Percentiles rank a stretch among this genome's conserved stretches.
phyloP scores from a whole-genome alignment of 2,113 vertebrate genomes.

The Thryonomys swinderianus region DNA sequence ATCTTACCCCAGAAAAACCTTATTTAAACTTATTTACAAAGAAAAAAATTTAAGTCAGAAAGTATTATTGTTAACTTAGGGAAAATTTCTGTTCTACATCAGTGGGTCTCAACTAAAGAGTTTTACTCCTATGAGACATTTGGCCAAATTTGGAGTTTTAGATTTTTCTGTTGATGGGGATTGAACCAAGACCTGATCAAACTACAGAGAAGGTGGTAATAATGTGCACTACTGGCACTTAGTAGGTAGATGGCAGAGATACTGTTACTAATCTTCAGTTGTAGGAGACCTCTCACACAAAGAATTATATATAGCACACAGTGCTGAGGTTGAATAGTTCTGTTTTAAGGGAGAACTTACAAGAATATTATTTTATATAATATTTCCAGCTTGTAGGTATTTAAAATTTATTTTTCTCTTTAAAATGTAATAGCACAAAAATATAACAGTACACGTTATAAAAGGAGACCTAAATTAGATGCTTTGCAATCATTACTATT shows the following conservation, averaged over 20 bases:
- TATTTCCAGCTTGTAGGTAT: constrained; percentile 36
- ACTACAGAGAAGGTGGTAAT: not conserved
- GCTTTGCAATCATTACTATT: constrained; percentile 31
- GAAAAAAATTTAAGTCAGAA: constrained; percentile 34
- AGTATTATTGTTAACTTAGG: not conserved
- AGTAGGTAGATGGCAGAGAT: not conserved
- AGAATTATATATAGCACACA: constrained; percentile 37
- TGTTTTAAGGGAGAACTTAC: constrained; percentile 43
- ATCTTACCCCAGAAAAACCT: not conserved
- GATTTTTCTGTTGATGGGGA: not conserved
- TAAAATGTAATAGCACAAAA: constrained; percentile 23
- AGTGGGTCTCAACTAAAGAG: constrained; percentile 1
- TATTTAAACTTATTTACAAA: constrained; percentile 3
- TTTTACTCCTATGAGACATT: not conserved
- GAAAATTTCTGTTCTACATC: constrained; percentile 6
- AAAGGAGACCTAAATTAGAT: constrained; percentile 43
- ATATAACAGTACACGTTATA: not conserved
- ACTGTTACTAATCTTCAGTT: not conserved
- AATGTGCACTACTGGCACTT: not conserved
- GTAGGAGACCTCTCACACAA: not conserved
- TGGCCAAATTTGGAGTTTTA: not conserved
- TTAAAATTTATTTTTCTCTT: constrained; percentile 55
- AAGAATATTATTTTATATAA: constrained; percentile 34
- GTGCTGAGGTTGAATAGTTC: constrained; percentile 14
- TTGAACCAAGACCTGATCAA: not conserved